Conservation (phyloP, 2,888 invertebrate species). For the Tenodera sinensis region DNA sequence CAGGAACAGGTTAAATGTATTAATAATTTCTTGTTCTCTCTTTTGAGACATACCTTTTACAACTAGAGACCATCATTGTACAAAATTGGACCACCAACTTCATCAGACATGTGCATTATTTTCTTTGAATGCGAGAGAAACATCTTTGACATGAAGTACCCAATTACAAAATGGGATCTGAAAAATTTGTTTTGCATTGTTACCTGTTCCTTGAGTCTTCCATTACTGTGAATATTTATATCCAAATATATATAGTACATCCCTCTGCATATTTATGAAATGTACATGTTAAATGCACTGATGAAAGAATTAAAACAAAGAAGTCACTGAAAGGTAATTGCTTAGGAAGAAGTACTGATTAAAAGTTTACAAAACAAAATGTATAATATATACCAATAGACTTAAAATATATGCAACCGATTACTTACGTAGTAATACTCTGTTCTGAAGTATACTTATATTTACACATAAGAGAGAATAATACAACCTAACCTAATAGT, state of each 20-base stretch:
- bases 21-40: neutral
- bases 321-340: neutral
- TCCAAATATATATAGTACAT: neutral
- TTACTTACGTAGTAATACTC: neutral
- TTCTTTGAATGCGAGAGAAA: neutral
- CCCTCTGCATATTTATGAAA: neutral
- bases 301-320: neutral
- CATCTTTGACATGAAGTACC: neutral
- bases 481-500: neutral
- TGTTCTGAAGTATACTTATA: neutral
- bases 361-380: neutral
- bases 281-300: neutral
- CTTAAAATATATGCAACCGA: slow-evolving; percentile 1
- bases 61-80: neutral
- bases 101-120: neutral
- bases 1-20: neutral
- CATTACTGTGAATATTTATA: neutral
- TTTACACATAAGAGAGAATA: slow-evolving; percentile 5
- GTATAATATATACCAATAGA: neutral
- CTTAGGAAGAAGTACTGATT: neutral
- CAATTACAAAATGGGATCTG: neutral
- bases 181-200: neutral
- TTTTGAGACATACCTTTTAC: neutral
- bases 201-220: neutral
- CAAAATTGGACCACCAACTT: neutral